These are phyloP conservation scores for Thunnus thynnus DNA, from an alignment of 2,113 vertebrate genomes.

Conservation along the genomic window DNA sequence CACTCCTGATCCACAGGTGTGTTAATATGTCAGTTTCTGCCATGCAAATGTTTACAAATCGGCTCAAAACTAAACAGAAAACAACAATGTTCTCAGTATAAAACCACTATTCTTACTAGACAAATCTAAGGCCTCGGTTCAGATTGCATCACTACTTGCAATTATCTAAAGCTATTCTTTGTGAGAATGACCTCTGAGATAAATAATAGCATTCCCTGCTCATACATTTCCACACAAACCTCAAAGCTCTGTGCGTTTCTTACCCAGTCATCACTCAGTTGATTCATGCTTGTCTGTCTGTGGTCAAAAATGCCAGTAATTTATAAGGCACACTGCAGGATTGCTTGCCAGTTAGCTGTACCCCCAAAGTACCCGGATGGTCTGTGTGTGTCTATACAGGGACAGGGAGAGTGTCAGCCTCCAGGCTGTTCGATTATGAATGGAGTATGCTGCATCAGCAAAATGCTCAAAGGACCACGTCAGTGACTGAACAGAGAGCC, in stretches of 20 bases:
- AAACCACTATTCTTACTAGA: background rate
- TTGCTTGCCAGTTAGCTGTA: slow-evolving; percentile 15
- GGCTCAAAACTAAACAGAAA: slow-evolving; percentile 4
- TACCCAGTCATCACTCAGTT: slow-evolving; percentile 23
- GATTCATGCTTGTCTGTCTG: slow-evolving; percentile 21
- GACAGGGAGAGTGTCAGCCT: slow-evolving; percentile 36
- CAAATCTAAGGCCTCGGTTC: background rate
- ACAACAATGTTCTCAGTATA: background rate
- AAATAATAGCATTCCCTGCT: background rate
- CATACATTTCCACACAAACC: background rate
- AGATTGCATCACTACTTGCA: background rate
- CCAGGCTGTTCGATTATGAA: slow-evolving; percentile 68
- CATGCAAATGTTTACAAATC: slow-evolving; percentile 6
- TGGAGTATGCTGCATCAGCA: slow-evolving; percentile 58
- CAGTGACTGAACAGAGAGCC: slow-evolving; percentile 57
- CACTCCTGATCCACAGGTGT: slow-evolving; percentile 12
- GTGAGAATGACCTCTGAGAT: background rate
- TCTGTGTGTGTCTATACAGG: slow-evolving; percentile 15
- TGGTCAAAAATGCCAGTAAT: slow-evolving; percentile 5
- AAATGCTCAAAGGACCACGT: slow-evolving; percentile 57
- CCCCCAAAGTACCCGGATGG: slow-evolving; percentile 26
- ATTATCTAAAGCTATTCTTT: background rate
- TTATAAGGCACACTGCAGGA: slow-evolving; percentile 29
- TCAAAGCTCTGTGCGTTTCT: slow-evolving; percentile 14
- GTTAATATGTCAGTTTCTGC: background rate